Evolutionary conservation across 2,797 vertebrate species (phyloP).

Genomic region (Micropoecilia bifurca): DNA sequence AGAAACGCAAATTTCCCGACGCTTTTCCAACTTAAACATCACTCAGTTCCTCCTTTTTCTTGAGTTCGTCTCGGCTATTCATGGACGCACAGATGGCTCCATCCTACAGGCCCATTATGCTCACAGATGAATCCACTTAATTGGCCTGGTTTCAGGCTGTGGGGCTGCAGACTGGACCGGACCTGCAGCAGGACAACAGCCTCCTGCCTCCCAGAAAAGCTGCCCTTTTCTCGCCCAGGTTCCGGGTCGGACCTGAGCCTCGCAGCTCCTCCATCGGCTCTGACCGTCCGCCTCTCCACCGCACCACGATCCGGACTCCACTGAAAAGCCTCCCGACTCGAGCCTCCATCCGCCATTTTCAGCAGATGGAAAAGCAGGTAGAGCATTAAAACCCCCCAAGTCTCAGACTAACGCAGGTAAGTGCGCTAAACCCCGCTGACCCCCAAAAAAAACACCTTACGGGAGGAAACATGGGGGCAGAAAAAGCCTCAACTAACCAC

Average conservation of each 20-base stretch:
- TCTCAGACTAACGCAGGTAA: slow-evolving; percentile 74
- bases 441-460: slow-evolving; percentile 25
- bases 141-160: slow-evolving; percentile 47
- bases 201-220: slow-evolving; percentile 11
- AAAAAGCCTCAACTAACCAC: slow-evolving; percentile 26
- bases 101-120: slow-evolving; percentile 60
- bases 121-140: slow-evolving; percentile 59
- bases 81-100: slow-evolving; percentile 52
- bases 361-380: slow-evolving; percentile 77
- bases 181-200: slow-evolving; percentile 20
- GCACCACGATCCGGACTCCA: slow-evolving; percentile 60
- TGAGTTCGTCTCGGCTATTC: slow-evolving; percentile 30
- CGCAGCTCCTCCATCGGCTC: slow-evolving; percentile 22
- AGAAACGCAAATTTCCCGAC: background rate
- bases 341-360: slow-evolving; percentile 84
- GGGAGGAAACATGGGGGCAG: slow-evolving; percentile 34
- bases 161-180: slow-evolving; percentile 51
- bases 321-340: slow-evolving; percentile 65
- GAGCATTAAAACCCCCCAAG: slow-evolving; percentile 63
- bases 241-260: slow-evolving; percentile 19
- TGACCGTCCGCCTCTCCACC: slow-evolving; percentile 64
- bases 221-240: background rate
- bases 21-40: background rate
- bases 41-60: background rate
- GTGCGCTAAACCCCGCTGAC: slow-evolving; percentile 47